Evolutionary conservation across 2,888 invertebrate genomes (phyloP).

Genomic region (Polyploca ridens): DNA sequence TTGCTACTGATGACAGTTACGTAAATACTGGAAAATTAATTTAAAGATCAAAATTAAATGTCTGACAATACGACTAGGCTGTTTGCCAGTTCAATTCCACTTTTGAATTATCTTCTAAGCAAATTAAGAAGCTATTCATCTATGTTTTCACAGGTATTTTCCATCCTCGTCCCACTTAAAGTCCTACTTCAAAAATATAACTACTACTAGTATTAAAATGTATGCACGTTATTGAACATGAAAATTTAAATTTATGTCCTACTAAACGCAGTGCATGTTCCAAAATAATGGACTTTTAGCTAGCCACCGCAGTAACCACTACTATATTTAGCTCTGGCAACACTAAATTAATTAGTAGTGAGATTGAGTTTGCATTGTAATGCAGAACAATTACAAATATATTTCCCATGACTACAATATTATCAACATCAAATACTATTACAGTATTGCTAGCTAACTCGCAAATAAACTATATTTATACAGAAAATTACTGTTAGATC

Average conservation of each 20-base stretch:
- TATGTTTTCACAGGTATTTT: neutral
- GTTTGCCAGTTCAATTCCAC: too few species aligned
- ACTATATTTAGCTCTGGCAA: neutral
- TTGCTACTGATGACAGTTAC: too few species aligned
- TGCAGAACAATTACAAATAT: neutral
- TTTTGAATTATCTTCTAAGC: too few species aligned
- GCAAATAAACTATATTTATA: too few species aligned
- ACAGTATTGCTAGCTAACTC: neutral
- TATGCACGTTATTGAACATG: neutral
- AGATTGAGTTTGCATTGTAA: neutral
- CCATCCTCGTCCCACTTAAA: neutral
- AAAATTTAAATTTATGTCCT: neutral
- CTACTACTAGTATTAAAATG: neutral
- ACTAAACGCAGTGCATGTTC: neutral
- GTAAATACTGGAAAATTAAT: too few species aligned
- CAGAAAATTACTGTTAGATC: too few species aligned
- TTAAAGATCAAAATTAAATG: too few species aligned
- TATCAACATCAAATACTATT: neutral
- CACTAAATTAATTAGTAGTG: neutral
- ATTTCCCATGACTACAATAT: neutral
- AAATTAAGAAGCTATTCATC: neutral
- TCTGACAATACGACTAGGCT: too few species aligned
- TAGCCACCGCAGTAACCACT: neutral
- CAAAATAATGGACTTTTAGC: conserved; percentile 5
- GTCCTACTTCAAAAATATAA: neutral